Base-by-base conservation (phyloP, 1,140 invertebrate species). In the Neodiprion pinetum region DNA sequence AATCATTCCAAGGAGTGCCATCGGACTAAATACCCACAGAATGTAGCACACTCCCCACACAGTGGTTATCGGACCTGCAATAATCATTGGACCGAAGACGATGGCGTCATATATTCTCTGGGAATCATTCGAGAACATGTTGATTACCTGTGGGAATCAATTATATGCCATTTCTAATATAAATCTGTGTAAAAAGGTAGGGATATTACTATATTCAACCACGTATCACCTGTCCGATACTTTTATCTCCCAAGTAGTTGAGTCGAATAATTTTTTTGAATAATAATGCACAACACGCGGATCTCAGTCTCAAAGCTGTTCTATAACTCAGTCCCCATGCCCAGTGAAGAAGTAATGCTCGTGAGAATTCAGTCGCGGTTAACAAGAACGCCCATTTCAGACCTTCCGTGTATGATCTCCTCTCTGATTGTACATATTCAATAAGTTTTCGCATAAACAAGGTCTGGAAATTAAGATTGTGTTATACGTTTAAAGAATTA, bases 231-330 rank as follows among this genome's bases (percentile, higher is more conserved):
- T 93, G 90, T 74, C 93, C 92, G 47, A 91, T 87, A 70, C 90
- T 90, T 83, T 89, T 91, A 77, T 90, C 88, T 69, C 89, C 89
- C 2, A 93, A 79, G 74, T 85, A 89, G 76, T 91, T 89, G 2
- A 92, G 83, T 74, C 88, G 85, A 66, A 94, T 85, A 10, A 94
- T 87, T 83, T 93, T 93, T 76, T 90, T 90, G 80, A 92, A 95
- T 11, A 94, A 79, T 14, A 94, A 77, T 70, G 90, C 89, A 71
- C 92, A 86, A 50, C 90, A 89, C 53, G 92, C 93, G 21, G 90
- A 88, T 76, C 92, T 88, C 49, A 93, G 82, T 79, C 93, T 87
- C 72, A 92, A 83, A 61, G 90, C 93, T 82, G 91, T 93, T 78
- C 92, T 89, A 73, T 90, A 90, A 80, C 91, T 92, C 40, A 92